Conservation (phyloP, 2,113 vertebrate genomes). For the Colistium nudipinnis region DNA sequence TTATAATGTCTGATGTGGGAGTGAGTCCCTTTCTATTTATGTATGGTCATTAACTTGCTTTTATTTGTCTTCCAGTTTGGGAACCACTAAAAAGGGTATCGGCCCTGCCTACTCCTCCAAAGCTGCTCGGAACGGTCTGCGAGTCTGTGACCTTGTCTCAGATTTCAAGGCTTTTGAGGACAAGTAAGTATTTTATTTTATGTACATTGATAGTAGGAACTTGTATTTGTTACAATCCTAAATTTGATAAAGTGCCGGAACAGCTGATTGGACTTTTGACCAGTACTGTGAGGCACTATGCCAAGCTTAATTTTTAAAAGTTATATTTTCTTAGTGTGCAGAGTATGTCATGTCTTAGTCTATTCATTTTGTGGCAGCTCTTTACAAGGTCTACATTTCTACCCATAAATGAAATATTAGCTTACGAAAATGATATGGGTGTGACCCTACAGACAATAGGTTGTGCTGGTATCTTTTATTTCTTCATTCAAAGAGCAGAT, state of each 20-base stretch:
- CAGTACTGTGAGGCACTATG: too few relatives aligned
- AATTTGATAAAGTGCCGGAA: too few relatives aligned
- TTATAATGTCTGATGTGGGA: neutral
- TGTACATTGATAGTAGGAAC: too few relatives aligned
- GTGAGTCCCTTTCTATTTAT: fast-evolving
- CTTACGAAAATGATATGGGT: neutral
- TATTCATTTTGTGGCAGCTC: neutral
- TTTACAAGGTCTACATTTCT: neutral
- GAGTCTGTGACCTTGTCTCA: conserved; percentile 84
- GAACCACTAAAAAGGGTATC: conserved; percentile 87
- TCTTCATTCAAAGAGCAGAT: neutral
- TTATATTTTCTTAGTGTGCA: neutral
- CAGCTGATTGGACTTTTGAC: neutral
- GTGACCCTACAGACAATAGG: neutral
- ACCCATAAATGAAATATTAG: neutral
- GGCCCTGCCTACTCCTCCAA: conserved; percentile 87
- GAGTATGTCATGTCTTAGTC: neutral
- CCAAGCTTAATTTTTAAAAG: neutral
- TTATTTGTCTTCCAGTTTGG: conserved; percentile 74
- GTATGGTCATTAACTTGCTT: neutral
- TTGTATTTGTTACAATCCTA: too few relatives aligned
- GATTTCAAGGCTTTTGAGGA: conserved; percentile 84
- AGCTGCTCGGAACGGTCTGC: conserved; percentile 84
- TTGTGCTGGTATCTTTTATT: neutral
- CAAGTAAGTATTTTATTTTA: conserved; percentile 77